Percentiles rank a stretch among this genome's conserved stretches.
Conservation (phyloP, 2,888 invertebrate species). For the Epistrophella euchroma region DNA sequence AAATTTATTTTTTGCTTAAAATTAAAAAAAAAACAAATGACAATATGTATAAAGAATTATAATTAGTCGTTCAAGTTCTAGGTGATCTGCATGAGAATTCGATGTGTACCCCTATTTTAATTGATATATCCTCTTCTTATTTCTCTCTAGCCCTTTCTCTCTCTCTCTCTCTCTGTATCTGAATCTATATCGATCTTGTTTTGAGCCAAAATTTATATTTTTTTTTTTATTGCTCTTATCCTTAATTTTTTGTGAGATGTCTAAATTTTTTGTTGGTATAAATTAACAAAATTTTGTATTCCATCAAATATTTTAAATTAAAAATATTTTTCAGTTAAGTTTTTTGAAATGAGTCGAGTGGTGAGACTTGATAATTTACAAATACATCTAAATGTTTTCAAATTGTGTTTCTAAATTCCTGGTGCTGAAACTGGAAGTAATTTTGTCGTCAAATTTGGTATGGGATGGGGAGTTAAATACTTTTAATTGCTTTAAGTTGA, state of each 20-base stretch:
- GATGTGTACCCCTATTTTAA: slow-evolving; percentile 78
- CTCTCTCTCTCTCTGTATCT: slow-evolving; percentile 4
- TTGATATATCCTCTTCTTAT: slow-evolving; percentile 63
- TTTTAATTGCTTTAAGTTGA: too few species aligned
- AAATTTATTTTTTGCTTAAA: slow-evolving; percentile 26
- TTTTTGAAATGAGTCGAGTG: neutral
- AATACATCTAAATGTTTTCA: too few species aligned
- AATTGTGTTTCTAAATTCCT: too few species aligned
- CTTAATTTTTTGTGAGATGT: neutral
- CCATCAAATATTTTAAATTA: neutral
- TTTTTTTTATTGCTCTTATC: neutral
- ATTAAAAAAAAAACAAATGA: slow-evolving; percentile 29
- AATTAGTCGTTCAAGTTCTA: slow-evolving; percentile 23
- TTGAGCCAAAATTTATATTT: neutral
- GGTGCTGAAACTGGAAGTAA: too few species aligned
- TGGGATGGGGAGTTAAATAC: too few species aligned
- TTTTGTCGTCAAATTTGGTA: too few species aligned
- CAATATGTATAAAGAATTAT: neutral
- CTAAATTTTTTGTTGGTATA: neutral
- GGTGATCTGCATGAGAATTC: slow-evolving; percentile 72
- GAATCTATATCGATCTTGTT: neutral
- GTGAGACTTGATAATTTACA: too few species aligned
- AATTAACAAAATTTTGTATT: neutral
- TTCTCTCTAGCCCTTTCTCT: slow-evolving; percentile 44
- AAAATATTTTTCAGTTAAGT: neutral